Evolutionary conservation across 2,888 invertebrate species (phyloP).

Genomic region (Heliconius charithonia): DNA sequence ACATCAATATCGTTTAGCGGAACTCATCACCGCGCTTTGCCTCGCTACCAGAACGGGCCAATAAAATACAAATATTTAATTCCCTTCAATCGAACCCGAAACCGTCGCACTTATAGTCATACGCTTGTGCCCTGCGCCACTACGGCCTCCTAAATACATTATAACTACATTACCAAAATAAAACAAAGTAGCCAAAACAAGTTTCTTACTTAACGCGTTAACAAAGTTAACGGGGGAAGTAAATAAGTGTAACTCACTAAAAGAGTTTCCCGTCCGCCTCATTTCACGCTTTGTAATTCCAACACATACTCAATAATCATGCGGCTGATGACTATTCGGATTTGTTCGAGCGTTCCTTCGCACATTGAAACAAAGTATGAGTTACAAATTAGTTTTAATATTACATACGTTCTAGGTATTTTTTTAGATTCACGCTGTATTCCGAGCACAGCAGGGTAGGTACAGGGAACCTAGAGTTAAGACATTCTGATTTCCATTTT

Average conservation of each 20-base stretch:
- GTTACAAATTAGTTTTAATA: neutral
- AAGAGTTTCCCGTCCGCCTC: neutral
- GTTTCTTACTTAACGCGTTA: neutral
- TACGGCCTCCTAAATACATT: neutral
- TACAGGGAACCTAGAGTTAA: too few relatives aligned
- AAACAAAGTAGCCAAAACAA: neutral
- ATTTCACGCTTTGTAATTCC: conserved; percentile 3
- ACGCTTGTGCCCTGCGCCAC: too few relatives aligned
- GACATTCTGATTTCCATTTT: too few relatives aligned
- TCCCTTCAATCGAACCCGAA: too few relatives aligned
- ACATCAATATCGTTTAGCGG: too few relatives aligned
- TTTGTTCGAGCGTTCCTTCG: conserved; percentile 5
- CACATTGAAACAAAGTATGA: neutral
- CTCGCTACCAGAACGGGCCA: too few relatives aligned
- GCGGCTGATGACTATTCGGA: neutral
- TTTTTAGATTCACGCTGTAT: neutral
- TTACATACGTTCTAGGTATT: neutral
- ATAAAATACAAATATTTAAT: too few relatives aligned
- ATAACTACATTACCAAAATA: neutral
- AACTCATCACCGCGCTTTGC: too few relatives aligned
- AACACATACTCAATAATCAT: neutral
- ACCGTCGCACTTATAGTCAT: too few relatives aligned
- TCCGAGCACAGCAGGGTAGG: too few relatives aligned
- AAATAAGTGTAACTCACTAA: neutral
- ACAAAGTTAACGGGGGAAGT: conserved; percentile 1